phyloP scores from a whole-genome alignment of 2,113 vertebrate species.

The Orthochromis indermauri region DNA sequence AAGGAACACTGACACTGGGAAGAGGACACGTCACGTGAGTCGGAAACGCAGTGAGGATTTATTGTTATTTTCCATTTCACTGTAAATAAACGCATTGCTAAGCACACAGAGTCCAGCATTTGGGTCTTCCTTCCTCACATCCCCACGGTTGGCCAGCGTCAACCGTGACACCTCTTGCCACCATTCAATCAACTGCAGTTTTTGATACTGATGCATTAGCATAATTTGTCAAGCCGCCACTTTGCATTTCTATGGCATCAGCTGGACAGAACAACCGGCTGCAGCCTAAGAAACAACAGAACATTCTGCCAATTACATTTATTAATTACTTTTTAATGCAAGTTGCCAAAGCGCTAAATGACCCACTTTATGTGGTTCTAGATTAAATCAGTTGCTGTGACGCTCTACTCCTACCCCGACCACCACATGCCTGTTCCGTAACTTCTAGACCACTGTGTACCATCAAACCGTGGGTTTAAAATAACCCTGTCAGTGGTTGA shows the following conservation, averaged over 20 bases:
- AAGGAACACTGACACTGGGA: neutral
- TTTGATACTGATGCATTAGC: neutral
- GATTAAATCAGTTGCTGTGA: neutral
- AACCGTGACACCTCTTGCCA: neutral
- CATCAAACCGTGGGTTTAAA: constrained; percentile 6
- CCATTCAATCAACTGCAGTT: neutral
- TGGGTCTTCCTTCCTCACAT: neutral
- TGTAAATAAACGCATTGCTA: neutral
- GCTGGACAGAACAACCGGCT: neutral
- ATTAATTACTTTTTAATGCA: neutral
- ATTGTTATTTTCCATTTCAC: neutral
- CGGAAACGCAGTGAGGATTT: fast-evolving
- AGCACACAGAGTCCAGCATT: neutral
- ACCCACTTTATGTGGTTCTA: neutral
- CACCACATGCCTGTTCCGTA: neutral
- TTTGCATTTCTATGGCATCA: neutral
- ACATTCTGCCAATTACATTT: neutral
- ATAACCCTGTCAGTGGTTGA: constrained; percentile 17
- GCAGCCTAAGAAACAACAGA: neutral
- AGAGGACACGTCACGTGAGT: fast-evolving
- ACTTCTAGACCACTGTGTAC: neutral
- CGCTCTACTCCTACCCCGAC: neutral
- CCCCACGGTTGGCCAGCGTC: neutral
- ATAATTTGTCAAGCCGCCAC: neutral
- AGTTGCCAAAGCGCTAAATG: neutral